phyloP scores from a whole-genome alignment of 2,888 invertebrate species.

The Lacanobia oleracea region DNA sequence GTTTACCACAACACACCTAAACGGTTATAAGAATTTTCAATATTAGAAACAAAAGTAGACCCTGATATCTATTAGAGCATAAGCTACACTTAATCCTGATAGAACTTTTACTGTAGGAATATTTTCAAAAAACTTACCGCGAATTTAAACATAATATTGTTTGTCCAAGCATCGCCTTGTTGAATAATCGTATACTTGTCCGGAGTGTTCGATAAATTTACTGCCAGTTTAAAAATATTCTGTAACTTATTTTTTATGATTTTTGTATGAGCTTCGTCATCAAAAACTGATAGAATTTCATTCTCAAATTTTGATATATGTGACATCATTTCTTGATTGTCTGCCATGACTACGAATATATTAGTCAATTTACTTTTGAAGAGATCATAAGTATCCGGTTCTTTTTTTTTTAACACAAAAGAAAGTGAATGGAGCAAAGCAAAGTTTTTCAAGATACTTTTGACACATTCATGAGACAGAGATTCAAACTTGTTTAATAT shows the following conservation, averaged over 20 bases:
- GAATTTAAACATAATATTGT: constrained; percentile 74
- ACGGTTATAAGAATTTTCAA: too few relatives aligned
- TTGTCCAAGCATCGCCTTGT: constrained; percentile 79
- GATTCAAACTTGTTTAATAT: constrained; percentile 73
- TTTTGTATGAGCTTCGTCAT: neutral
- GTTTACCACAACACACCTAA: too few relatives aligned
- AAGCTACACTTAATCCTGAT: too few relatives aligned
- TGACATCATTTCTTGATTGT: neutral
- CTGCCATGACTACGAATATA: neutral
- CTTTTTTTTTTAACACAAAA: constrained; percentile 71
- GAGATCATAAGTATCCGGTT: constrained; percentile 67
- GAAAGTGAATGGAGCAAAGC: constrained; percentile 76
- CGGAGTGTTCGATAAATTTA: constrained; percentile 45
- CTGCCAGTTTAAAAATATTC: constrained; percentile 6
- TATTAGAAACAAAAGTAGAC: too few relatives aligned
- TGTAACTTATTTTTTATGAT: constrained; percentile 56
- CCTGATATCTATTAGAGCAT: too few relatives aligned
- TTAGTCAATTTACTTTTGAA: constrained; percentile 50
- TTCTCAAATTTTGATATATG: neutral
- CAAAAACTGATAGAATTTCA: neutral
- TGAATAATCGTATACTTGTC: constrained; percentile 68
- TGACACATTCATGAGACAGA: constrained; percentile 68
- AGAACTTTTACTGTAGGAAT: too few relatives aligned
- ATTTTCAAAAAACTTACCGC: constrained; percentile 59
- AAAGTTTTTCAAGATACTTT: constrained; percentile 71